Evolutionary conservation across 1,140 invertebrate species (phyloP), one percentile per base, ranked within the genome.

Genomic region (Lasioglossum albipes): DNA sequence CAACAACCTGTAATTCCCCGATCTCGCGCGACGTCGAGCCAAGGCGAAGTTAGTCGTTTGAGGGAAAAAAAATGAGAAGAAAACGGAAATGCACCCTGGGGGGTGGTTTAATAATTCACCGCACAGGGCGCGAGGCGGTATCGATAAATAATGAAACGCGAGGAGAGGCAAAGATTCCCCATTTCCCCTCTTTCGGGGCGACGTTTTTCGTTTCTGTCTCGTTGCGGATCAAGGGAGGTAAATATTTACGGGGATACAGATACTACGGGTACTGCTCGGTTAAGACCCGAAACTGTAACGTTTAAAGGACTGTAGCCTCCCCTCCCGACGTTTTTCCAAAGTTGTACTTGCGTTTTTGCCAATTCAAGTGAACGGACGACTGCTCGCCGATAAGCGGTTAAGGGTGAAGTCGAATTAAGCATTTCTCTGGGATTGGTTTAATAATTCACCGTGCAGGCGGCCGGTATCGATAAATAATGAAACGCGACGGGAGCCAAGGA

Each of bases 401-500:
- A 36, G 36, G 36, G 5, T 36, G 36, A 36, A 5, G 36, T 36
- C 36, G 36, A 5, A 36, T 36, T 36, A 36, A 36, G 36, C 36
- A 36, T 36, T 36, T 36, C 36, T 36, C 36, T 36, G 36, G 36
- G 2, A 36, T 10, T 7, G 68, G 5, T 69, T 79, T 65, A 73
- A 65, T 73, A 73, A 79, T 73, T 79, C 76, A 79, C 5, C 59
- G 45, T 36, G 7, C 49, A 4, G 41, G 36, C 2, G 41, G 36
- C 2, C 31, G 27, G 22, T 36, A 52, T 42, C 49, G 69, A 79
- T 79, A 79, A 79, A 79, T 79, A 79, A 79, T 65, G 77, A 79
- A 73, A 66, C 77, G 20, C 49, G 31, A 54, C 42, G 16, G 71
- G 64, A 36, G 1, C 5, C 2, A 5, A 36, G 36, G 77, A 57